These are phyloP conservation scores for Leptopterna dolabrata DNA, from an alignment of 2,888 invertebrate genomes.

Conservation along the genomic window DNA sequence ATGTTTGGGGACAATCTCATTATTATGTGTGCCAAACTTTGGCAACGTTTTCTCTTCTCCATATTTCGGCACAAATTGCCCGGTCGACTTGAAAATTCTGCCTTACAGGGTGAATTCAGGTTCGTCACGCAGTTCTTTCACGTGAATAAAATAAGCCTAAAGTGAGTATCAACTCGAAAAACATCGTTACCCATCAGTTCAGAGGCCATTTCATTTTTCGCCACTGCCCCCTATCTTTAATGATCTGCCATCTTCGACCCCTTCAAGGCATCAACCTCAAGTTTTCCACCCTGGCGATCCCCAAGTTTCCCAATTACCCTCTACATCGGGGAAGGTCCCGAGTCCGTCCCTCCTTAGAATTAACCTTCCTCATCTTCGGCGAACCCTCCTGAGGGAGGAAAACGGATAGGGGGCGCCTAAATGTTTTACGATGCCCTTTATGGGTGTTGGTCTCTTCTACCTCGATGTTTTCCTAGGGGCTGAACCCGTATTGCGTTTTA, in stretches of 20 bases:
- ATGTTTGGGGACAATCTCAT: too few species aligned
- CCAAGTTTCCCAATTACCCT: constrained; percentile 2
- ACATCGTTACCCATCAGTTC: not conserved
- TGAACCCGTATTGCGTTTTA: constrained; percentile 9
- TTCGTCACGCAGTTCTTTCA: too few species aligned
- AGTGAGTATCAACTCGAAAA: not conserved
- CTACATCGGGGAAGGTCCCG: not conserved
- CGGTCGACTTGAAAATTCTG: too few species aligned
- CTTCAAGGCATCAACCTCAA: not conserved
- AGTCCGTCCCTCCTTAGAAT: not conserved
- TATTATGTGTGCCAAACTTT: too few species aligned
- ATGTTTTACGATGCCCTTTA: constrained; percentile 45
- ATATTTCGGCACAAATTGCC: too few species aligned
- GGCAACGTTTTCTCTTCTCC: too few species aligned
- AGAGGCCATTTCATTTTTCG: not conserved
- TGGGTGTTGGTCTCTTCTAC: constrained; percentile 21
- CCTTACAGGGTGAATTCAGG: too few species aligned
- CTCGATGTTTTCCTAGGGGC: not conserved
- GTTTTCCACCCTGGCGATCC: not conserved
- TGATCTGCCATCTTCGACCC: not conserved
- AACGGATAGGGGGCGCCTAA: not conserved
- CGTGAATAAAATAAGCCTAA: not conserved
- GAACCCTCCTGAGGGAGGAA: not conserved
- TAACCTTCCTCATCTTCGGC: constrained; percentile 5
- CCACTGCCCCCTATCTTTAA: not conserved